Evolutionary conservation across 1,140 invertebrate species (phyloP), one percentile per base, ranked within the genome.

Genomic region (Planococcus citri): DNA sequence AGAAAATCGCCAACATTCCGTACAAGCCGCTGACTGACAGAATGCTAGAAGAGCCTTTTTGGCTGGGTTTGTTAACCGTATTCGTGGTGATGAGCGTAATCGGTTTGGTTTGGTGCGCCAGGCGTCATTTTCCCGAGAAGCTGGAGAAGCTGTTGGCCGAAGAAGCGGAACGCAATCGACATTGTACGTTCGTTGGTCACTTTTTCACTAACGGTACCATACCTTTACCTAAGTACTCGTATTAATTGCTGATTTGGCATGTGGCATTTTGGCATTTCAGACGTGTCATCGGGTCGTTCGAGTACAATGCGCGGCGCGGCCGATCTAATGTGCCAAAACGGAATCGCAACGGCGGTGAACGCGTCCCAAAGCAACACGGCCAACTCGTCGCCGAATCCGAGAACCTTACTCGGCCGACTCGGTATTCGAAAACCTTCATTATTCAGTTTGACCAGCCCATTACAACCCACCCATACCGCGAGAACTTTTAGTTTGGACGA

Each of bases 11-110:
- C 70, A 78, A 83, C 73, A 87, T 88, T 72, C 86, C 86, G 1
- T 87, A 83, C 76, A 86, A 85, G 72, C 86, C 87, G 1, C 74
- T 88, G 24, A 85, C 85, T 51, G 81, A 89, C 70, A 77, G 88
- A 24, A 90, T 91, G 88, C 79, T 91, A 4, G 86, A 90, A 74
- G 88, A 91, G 76, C 88, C 88, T 0, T 91, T 91, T 77, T 91
- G 88, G 88, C 78, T 91, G 17, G 88, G 88, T 1, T 80, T 91
- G 17, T 88, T 91, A 75, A 88, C 88, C 0, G 88, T 91, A 10
- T 87, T 86, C 70, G 82, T 87, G 4, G 88, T 91, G 8, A 80
- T 91, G 71, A 83, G 82, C 38, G 80, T 88, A 22, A 87, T 91
- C 72, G 87, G 87, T 10, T 78, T 89, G 22, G 83, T 90, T 8